Evolutionary conservation across 2,888 invertebrate species (phyloP), one percentile per base, ranked within the genome.

Genomic region (Drosophila colorata): DNA sequence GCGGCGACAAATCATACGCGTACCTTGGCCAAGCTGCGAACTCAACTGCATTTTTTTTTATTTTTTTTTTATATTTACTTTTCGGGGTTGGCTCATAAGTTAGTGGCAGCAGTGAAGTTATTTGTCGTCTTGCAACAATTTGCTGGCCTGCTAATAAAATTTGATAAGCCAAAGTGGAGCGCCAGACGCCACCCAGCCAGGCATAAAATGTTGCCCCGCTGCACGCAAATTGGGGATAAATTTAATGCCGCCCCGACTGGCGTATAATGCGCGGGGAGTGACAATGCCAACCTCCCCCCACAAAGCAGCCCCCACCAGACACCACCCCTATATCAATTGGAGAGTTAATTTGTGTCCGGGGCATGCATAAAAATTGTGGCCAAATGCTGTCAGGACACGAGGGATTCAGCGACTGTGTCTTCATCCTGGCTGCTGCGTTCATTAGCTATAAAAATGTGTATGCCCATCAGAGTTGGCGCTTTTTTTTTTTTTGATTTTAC

Each of bases 211-310:
- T 88, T 80, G 79, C 69, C 74, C 66, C 78, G 77, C 71, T 89
- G 89, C 90, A 90, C 90, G 90, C 90, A 90, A 90, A 85, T 88
- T 90, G 90, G 86, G 90, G 85, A 90, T 90, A 86, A 78, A 86
- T 81, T 86, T 85, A 61, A 78, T 78, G 74, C 77, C 52, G 44
- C 49, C 43, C 60, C 60, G 58, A 38, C 48, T 47, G 57, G 59
- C 60, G 41, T 41, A 41, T 79, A 77, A 83, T 80, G 66, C 55
- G 69, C 43, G 55, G 80, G 87, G 85, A 80, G 84, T 78, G 84
- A 72, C 72, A 72, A 33, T 59, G 65, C 63, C 48, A 51, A 31
- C 52, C 58, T 28, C 28, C 28, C 2, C 9, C 28, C 2, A 2
- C 28, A 28, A 3, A 8, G 8, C 7, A 25, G 25, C 25, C 25